These are phyloP conservation scores for Clusia tigrina DNA, from an alignment of 2,888 invertebrate genomes.

Conservation along the genomic window DNA sequence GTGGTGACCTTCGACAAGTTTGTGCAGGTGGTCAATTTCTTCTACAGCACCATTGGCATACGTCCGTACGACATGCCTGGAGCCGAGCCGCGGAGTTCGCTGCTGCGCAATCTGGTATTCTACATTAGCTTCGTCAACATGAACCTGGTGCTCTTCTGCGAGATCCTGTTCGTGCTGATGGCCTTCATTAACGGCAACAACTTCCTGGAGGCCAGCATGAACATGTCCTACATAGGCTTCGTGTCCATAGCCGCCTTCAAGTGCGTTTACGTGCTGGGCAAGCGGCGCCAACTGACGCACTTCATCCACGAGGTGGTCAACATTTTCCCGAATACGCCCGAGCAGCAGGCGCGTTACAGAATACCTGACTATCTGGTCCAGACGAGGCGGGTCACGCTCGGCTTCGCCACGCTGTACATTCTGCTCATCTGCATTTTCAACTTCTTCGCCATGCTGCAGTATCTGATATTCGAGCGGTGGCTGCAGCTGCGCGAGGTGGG, in stretches of 20 bases:
- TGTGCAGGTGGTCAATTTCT: constrained; percentile 48
- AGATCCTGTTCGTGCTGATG: constrained; percentile 44
- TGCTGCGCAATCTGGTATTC: constrained; percentile 35
- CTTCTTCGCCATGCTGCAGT: constrained; percentile 46
- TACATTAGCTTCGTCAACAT: constrained; percentile 44
- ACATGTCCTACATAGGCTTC: constrained; percentile 55
- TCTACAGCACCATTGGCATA: constrained; percentile 48
- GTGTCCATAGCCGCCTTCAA: constrained; percentile 50
- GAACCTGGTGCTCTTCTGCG: constrained; percentile 34
- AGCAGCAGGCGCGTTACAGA: constrained; percentile 34
- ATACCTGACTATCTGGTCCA: constrained; percentile 38
- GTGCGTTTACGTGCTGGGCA: constrained; percentile 50
- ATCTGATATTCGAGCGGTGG: constrained; percentile 43
- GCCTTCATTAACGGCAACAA: constrained; percentile 40
- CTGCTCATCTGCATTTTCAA: constrained; percentile 59
- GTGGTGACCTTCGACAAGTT: constrained; percentile 43
- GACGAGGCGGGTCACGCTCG: constrained; percentile 40
- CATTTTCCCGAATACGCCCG: constrained; percentile 40
- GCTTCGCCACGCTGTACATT: constrained; percentile 51
- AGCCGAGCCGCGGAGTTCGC: neutral
- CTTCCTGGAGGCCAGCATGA: constrained; percentile 49
- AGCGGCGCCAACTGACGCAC: constrained; percentile 40
- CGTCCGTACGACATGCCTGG: constrained; percentile 36
- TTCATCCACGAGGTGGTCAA: constrained; percentile 43
- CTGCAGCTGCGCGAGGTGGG: constrained; percentile 37